phyloP scores from a whole-genome alignment of 2,797 vertebrate species.

The Serranus cabrilla region DNA sequence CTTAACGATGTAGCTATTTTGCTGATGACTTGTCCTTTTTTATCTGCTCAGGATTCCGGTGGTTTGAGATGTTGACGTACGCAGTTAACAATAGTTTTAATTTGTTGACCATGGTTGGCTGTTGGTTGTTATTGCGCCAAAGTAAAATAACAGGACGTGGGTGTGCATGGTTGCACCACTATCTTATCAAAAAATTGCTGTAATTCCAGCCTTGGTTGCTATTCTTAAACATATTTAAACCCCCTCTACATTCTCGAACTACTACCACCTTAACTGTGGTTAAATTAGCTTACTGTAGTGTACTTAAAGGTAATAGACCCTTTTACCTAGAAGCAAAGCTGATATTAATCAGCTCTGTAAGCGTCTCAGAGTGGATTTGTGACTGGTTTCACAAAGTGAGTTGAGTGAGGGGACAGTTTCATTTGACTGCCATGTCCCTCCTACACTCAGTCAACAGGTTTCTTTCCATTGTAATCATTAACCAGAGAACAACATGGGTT shows the following conservation, averaged over 20 bases:
- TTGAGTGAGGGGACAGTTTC: constrained; percentile 34
- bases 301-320: neutral
- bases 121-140: constrained; percentile 13
- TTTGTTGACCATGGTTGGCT: constrained; percentile 18
- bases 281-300: neutral
- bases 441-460: constrained; percentile 49
- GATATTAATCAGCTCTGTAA: neutral
- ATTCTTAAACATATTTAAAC: constrained; percentile 3
- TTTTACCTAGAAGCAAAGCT: neutral
- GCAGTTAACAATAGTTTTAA: constrained; percentile 23
- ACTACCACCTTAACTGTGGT: neutral
- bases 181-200: constrained; percentile 3
- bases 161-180: neutral
- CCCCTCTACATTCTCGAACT: neutral
- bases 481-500: constrained; percentile 46
- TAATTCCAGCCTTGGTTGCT: neutral
- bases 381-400: constrained; percentile 13
- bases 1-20: constrained; percentile 13
- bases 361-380: constrained; percentile 13
- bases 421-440: constrained; percentile 29
- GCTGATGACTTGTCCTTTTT: constrained; percentile 8
- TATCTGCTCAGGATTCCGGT: constrained; percentile 19
- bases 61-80: constrained; percentile 19
- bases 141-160: constrained; percentile 31
- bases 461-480: constrained; percentile 76